Conservation (phyloP, 1,140 invertebrate genomes). For the Penaeus indicus region DNA sequence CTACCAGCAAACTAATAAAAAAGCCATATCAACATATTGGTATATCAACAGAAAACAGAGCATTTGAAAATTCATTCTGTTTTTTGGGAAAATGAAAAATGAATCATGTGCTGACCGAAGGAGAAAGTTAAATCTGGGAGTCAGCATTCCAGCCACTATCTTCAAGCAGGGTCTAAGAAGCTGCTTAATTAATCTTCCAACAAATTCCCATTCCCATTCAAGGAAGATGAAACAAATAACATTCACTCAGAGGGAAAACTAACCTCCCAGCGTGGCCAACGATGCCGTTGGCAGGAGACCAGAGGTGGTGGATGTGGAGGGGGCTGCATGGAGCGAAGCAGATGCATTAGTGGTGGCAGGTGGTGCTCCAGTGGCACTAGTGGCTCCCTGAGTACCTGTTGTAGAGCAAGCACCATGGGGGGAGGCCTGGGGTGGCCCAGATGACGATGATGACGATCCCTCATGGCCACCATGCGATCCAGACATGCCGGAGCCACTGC, state of each 20-base stretch:
- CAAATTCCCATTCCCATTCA: too few species aligned
- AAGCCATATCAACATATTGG: too few species aligned
- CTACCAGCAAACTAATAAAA: too few species aligned
- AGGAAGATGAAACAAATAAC: neutral
- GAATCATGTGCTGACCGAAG: too few species aligned
- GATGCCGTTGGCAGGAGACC: slow-evolving; percentile 48
- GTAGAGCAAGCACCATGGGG: slow-evolving; percentile 34
- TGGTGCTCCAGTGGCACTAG: slow-evolving; percentile 2
- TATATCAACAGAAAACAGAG: too few species aligned
- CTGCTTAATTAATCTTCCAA: too few species aligned
- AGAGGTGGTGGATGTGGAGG: slow-evolving; percentile 55
- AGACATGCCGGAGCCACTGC: slow-evolving; percentile 58
- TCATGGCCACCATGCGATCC: slow-evolving; percentile 55
- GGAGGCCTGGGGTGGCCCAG: slow-evolving; percentile 39
- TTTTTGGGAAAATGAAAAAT: too few species aligned
- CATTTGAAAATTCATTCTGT: too few species aligned
- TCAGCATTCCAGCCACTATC: too few species aligned
- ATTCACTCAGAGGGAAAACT: neutral
- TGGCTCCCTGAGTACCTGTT: neutral
- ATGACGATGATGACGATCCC: slow-evolving; percentile 40
- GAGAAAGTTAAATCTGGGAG: too few species aligned
- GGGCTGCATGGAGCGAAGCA: slow-evolving; percentile 32
- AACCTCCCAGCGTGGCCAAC: slow-evolving; percentile 55
- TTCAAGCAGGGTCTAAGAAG: too few species aligned
- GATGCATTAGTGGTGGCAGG: slow-evolving; percentile 35